phyloP scores from a whole-genome alignment of 1,140 invertebrate species.

The Periplaneta americana region DNA sequence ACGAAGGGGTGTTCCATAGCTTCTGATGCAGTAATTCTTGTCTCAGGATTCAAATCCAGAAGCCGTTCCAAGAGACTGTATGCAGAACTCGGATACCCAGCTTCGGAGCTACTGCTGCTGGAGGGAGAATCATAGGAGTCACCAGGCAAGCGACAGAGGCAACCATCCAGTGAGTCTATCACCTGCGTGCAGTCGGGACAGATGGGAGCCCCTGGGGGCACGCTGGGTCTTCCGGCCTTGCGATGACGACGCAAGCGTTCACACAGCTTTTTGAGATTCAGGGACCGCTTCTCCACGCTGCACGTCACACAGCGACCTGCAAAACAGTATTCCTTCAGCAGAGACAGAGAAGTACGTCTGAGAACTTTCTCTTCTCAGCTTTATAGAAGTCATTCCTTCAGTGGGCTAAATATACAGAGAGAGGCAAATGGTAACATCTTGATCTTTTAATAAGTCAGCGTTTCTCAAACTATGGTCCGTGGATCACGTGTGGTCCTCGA shows the following conservation, averaged over 20 bases:
- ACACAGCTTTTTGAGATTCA: slow-evolving; percentile 48
- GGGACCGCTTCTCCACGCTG: slow-evolving; percentile 41
- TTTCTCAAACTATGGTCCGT: no score
- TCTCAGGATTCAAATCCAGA: slow-evolving; percentile 68
- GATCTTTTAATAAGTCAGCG: no score
- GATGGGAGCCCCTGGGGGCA: not conserved
- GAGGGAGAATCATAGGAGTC: slow-evolving; percentile 12
- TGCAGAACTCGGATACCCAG: slow-evolving; percentile 57
- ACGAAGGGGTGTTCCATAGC: slow-evolving; percentile 75
- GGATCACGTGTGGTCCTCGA: no score
- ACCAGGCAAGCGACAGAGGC: not conserved
- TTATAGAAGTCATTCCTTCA: no score
- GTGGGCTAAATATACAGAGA: no score
- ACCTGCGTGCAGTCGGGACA: slow-evolving; percentile 4
- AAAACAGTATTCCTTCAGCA: not conserved
- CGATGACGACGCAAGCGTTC: slow-evolving; percentile 36
- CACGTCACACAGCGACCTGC: slow-evolving; percentile 48
- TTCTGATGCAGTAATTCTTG: slow-evolving; percentile 62
- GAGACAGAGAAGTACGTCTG: not conserved
- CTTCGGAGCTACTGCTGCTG: slow-evolving; percentile 10
- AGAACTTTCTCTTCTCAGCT: no score
- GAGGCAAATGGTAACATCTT: no score
- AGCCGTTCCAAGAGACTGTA: slow-evolving; percentile 68
- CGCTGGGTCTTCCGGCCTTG: not conserved
- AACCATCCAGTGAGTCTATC: not conserved